Evolutionary conservation across 2,113 vertebrate species (phyloP), one percentile per base, ranked within the genome.

Genomic region (Podarcis raffonei): DNA sequence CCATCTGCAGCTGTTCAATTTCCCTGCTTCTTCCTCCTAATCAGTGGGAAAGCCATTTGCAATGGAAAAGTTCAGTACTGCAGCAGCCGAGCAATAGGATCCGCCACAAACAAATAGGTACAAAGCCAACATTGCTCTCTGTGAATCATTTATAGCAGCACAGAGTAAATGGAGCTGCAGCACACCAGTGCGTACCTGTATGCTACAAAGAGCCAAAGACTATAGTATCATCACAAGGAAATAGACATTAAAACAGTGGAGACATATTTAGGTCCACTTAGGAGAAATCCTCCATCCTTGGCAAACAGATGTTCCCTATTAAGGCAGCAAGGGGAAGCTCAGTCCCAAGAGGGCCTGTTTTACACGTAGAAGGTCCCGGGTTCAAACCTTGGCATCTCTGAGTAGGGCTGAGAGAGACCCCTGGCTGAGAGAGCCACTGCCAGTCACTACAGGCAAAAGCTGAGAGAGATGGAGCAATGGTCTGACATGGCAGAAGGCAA

Each of bases 141-240:
- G 42, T 37, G 78, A 88, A 35, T 85, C 77, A 68, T 62, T 48
- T 0, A 0, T 0, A 0, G 86, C 32, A 66, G 5, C 12, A 9
- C n/a, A 2, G 7, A 39, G 4, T 37, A 69, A 57, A 80, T 0
- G 42, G 35, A 1, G 0, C 7, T 35, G 22, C 39, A 25, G 39
- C 9, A 13, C 6, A n/a, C 6, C 81, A 77, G 39, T 81, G 9
- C 0, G 0, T 3, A 85, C 37, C 4, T 11, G 82, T 0, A 0
- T 0, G 42, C 22, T 81, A 59, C 2, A 0, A 0, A 68, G 0
- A 12, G 32, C 15, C 20, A 84, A 4, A 39, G 15, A n/a, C 32
- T 22, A 74, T 3, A 59, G 69, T 32, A 37, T 30, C 25, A 8
- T 72, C 1, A 13, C 1, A 30, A 6, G 25, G 27, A 35, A 83